Conservation (phyloP, 2,113 vertebrate species). For the Struthio camelus region DNA sequence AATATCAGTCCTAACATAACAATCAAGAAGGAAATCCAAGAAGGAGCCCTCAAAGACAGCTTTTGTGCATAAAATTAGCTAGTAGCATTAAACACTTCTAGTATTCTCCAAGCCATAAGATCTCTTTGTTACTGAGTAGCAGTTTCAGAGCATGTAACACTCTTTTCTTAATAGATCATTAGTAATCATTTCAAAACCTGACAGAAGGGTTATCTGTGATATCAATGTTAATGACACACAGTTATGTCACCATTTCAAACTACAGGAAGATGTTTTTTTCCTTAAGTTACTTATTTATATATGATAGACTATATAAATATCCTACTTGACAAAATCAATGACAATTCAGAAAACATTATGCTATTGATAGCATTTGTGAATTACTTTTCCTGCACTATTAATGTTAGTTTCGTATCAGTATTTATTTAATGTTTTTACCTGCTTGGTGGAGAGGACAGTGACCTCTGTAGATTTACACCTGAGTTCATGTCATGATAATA, state of each 20-base stretch:
- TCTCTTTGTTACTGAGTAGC: neutral
- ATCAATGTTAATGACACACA: neutral
- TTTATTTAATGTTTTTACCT: conserved; percentile 74
- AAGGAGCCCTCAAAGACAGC: neutral
- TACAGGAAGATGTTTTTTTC: neutral
- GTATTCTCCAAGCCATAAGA: neutral
- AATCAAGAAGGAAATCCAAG: neutral
- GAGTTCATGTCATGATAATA: conserved; percentile 95
- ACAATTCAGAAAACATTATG: neutral
- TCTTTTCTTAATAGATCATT: neutral
- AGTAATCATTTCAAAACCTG: neutral
- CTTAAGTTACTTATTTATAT: neutral
- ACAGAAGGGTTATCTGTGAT: neutral
- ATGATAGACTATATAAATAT: no score
- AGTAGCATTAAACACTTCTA: neutral
- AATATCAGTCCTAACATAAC: neutral
- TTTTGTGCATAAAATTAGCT: neutral
- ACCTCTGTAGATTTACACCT: conserved; percentile 88
- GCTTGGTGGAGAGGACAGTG: conserved; percentile 90
- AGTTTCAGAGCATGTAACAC: neutral
- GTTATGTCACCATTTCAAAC: neutral
- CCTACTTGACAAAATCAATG: neutral
- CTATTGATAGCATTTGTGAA: neutral
- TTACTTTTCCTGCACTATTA: neutral
- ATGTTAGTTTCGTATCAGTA: neutral